phyloP scores from a whole-genome alignment of 2,113 vertebrate genomes.

The Phalacrocorax carbo region DNA sequence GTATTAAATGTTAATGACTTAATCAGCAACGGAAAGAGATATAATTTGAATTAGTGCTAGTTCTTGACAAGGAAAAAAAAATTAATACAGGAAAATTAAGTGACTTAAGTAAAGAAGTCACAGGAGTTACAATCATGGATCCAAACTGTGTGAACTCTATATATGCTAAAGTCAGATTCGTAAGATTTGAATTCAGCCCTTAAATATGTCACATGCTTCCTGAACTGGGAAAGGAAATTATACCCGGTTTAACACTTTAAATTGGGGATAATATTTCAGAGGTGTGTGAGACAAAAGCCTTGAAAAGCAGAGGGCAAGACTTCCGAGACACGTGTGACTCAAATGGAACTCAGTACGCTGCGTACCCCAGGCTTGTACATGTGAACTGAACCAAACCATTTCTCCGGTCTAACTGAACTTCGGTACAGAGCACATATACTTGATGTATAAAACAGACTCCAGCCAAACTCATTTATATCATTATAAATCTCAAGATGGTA shows the following conservation, averaged over 20 bases:
- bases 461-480: neutral
- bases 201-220: neutral
- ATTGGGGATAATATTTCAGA: neutral
- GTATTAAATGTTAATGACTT: conserved; percentile 60
- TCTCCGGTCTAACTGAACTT: neutral
- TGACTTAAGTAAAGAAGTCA: conserved; percentile 3
- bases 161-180: neutral
- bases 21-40: conserved; percentile 58
- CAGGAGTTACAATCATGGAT: neutral
- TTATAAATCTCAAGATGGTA: neutral
- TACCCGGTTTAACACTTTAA: neutral
- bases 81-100: neutral
- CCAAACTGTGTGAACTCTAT: neutral
- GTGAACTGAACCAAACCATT: neutral
- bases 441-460: neutral
- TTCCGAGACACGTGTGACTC: neutral
- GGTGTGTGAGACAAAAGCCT: neutral
- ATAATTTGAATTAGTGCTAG: conserved; percentile 47
- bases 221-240: neutral
- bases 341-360: neutral
- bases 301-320: neutral
- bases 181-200: neutral
- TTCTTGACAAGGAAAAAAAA: conserved; percentile 12
- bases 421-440: neutral
- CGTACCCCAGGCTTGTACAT: neutral